A percentile compares a stretch with the other conserved stretches of the same genome.
Evolutionary conservation across 2,797 vertebrate genomes (phyloP).

Genomic region (Cuniculus paca): DNA sequence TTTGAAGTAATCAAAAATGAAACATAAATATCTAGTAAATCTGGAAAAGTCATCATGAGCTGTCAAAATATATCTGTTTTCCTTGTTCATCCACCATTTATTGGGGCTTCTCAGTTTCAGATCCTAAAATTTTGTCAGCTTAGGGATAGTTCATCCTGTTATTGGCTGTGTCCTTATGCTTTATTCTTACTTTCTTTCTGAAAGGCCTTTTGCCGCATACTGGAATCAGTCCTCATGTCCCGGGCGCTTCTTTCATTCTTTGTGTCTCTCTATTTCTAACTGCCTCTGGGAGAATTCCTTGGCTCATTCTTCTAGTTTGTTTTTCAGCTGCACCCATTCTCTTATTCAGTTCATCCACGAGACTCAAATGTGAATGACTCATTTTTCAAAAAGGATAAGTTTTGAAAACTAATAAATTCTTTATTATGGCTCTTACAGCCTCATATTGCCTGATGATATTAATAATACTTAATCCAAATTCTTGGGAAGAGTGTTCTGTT

Average conservation of each 20-base stretch:
- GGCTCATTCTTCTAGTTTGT: neutral
- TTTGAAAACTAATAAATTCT: constrained; percentile 46
- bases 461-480: constrained; percentile 50
- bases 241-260: neutral
- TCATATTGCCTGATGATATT: constrained; percentile 10
- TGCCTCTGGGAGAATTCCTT: constrained; percentile 42
- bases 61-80: constrained; percentile 4
- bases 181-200: constrained; percentile 40
- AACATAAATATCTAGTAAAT: neutral
- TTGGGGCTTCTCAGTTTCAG: neutral
- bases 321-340: neutral
- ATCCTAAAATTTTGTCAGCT: neutral
- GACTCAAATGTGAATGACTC: constrained; percentile 20
- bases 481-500: constrained; percentile 32
- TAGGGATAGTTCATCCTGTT: neutral
- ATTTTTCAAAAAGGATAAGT: neutral
- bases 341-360: neutral
- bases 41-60: neutral
- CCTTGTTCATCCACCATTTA: neutral
- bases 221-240: neutral
- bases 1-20: neutral
- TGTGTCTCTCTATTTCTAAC: constrained; percentile 5
- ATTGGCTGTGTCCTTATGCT: neutral
- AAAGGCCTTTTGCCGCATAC: neutral
- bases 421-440: neutral